Evolutionary conservation across 2,797 vertebrate genomes (phyloP), one percentile per base, ranked within the genome.

Genomic region (Crenichthys baileyi): DNA sequence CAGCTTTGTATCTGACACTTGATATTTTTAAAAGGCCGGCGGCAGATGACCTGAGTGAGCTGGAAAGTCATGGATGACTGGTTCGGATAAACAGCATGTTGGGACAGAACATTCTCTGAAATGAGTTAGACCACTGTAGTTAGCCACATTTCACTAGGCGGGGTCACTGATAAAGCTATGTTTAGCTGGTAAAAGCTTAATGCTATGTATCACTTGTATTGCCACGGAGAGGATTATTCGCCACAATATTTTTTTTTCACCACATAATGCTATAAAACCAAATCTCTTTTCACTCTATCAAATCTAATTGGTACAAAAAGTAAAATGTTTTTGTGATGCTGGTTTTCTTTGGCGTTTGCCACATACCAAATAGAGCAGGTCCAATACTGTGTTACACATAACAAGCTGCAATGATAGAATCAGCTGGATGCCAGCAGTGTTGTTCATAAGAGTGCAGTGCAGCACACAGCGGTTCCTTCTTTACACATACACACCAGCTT

Each of bases 1-100:
- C 29, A 36, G 48, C 60, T 78, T 72, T 53, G 18, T 68, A 74
- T 31, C 8, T 70, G 76, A 80, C 78, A 70, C 73, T 75, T 86
- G 80, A 73, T 80, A 70, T 83, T 84, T 88, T 65, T 63, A 68
- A 80, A 82, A 75, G 73, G 82, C 41, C 75, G 58, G n/a, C 26
- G n/a, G 13, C 56, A 76, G 58, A 51, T 83, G 60, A 78, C 75
- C 46, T 53, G 55, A n/a, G 9, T 58, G 46, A 73, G 61, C 53
- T 83, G 48, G 18, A 74, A 67, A 70, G 11, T 26, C 51, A 26
- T 51, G 60, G n/a, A 79, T 0, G 9, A 24, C 48, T 73, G 22
- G 24, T 50, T 65, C 8, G 24, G 7, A 74, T 50, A 65, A 22
- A 73, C n/a, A 56, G 3, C 24, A 13, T 26, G 11, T 60, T 67